These are phyloP conservation scores for Steinernema feltiae DNA, from an alignment of 1,140 invertebrate species.

Conservation along the genomic window DNA sequence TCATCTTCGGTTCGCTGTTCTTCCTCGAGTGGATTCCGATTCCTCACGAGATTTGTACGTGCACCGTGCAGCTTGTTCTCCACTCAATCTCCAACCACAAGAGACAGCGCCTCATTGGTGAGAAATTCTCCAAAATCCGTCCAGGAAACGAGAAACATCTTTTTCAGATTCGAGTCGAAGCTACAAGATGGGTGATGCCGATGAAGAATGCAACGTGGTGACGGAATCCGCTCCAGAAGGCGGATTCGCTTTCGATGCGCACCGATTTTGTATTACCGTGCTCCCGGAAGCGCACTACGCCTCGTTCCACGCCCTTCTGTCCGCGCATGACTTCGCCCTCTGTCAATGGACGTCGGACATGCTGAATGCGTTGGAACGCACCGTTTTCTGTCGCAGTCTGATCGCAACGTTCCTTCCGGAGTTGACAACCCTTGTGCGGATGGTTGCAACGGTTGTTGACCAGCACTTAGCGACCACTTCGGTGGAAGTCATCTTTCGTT, in stretches of 20 bases:
- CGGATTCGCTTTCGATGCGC: background rate
- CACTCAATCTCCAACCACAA: background rate
- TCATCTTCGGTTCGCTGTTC: background rate
- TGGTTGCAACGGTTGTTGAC: background rate
- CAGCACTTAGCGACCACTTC: background rate
- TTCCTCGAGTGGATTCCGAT: slow-evolving; percentile 11
- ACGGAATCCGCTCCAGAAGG: background rate
- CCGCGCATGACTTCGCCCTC: background rate
- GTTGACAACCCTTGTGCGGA: background rate
- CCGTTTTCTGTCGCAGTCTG: background rate
- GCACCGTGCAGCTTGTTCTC: background rate
- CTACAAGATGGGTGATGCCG: background rate
- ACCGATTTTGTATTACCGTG: background rate
- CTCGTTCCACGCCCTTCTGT: background rate
- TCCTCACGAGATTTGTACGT: background rate
- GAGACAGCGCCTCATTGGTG: background rate
- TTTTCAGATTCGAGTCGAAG: background rate
- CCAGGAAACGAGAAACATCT: background rate
- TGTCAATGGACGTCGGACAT: background rate
- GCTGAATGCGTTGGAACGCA: background rate
- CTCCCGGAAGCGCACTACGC: background rate
- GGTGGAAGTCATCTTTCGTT: background rate
- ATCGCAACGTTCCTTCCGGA: background rate
- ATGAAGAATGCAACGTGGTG: background rate
- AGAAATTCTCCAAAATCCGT: too few relatives aligned